Evolutionary conservation across 2,797 vertebrate genomes (phyloP), one percentile per base, ranked within the genome.

Genomic region (Adrianichthys oophorus): DNA sequence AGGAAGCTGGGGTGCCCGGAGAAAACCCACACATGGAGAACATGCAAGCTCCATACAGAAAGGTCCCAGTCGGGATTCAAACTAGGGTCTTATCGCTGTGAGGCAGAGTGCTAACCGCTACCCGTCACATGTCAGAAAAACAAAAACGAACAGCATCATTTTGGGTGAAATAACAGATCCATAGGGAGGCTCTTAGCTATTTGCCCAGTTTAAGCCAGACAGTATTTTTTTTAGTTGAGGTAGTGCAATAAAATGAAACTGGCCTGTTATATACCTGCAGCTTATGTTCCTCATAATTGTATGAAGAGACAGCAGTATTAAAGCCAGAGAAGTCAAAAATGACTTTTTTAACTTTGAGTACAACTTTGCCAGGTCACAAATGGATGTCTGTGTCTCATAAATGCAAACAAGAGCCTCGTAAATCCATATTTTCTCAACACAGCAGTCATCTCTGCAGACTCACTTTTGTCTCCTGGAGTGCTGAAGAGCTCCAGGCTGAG

Each of bases 261-360:
- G 62, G 41, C 15, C 60, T 46, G 26, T 68, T 62, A 83, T 62
- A 71, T 42, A 65, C n/a, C 26, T 48, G 18, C 26, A 23, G 46
- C 52, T 59, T 46, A 23, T 15, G 62, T 47, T 53, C 50, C 49
- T 52, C 49, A 45, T 4, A 45, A n/a, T 41, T 61, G 37, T 24
- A 52, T 52, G 49, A 57, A 43, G 41, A 43, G 43, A 53, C 48
- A 26, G 62, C 52, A 24, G n/a, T 16, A 15, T 23, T 24, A 15
- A 4, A 13, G 32, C 32, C 14, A 5, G 62, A 52, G n/a, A 49
- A 52, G 41, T 26, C 68, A 66, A 70, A 68, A 61, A 23, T 50
- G 32, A 37, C 32, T n/a, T 62, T 32, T 59, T 51, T 65, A 54
- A 63, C 47, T 55, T 73, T 18, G 44, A 42, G 70, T 68, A 41